A percentile compares a stretch with the other conserved stretches of the same genome.
Conservation (phyloP, 2,797 vertebrate species). For the Sebastes paucispinis region DNA sequence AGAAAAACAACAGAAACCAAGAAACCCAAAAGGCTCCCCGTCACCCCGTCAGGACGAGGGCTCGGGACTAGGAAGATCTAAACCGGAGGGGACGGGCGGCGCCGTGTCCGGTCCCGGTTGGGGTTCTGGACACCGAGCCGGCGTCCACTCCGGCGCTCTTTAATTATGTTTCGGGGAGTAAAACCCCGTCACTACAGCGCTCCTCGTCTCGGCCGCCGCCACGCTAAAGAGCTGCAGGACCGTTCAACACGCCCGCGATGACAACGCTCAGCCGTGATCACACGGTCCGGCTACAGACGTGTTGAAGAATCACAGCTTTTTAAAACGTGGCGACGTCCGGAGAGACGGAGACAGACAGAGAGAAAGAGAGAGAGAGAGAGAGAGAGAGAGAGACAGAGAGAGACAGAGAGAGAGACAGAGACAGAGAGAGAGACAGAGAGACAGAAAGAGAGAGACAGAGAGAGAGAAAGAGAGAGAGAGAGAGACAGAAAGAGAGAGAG, state of each 20-base stretch:
- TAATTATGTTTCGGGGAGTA: not conserved
- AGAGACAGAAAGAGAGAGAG: constrained; percentile 14
- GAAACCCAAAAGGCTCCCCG: constrained; percentile 46
- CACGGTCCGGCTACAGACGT: constrained; percentile 25
- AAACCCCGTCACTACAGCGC: constrained; percentile 31
- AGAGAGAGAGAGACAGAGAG: no score
- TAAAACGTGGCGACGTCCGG: not conserved
- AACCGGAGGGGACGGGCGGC: not conserved
- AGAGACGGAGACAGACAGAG: constrained; percentile 15
- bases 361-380: no score
- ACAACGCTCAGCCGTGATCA: not conserved
- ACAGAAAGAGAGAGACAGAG: no score
- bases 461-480: no score
- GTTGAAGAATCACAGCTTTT: not conserved
- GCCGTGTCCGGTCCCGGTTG: not conserved
- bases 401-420: no score
- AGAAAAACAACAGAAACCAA: constrained; percentile 76
- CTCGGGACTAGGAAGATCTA: constrained; percentile 35
- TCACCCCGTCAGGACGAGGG: constrained; percentile 27
- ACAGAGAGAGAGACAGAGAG: not conserved
- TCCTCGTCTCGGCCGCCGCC: constrained; percentile 6
- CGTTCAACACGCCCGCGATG: constrained; percentile 5
- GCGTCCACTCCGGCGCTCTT: constrained; percentile 12
- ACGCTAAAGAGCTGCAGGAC: not conserved
- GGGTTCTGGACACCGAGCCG: not conserved